These are phyloP conservation scores for Ptychochromis oligacanthus DNA, from an alignment of 2,113 vertebrate species.

Conservation along the genomic window DNA sequence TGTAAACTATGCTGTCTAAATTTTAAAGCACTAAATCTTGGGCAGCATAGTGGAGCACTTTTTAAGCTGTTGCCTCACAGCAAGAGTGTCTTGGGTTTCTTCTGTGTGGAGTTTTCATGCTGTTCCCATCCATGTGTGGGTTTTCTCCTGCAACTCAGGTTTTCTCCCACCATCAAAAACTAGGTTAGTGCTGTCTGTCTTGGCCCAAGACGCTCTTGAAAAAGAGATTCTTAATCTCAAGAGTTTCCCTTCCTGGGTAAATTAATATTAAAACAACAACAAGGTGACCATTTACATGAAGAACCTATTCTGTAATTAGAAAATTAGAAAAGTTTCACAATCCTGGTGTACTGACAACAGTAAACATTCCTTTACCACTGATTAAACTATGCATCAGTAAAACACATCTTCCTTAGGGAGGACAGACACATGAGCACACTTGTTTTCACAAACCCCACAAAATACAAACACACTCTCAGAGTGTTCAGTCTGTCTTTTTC, in stretches of 20 bases:
- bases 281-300: background rate
- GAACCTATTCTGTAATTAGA: background rate
- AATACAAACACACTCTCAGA: background rate
- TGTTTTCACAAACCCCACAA: background rate
- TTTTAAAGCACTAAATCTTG: too few species aligned
- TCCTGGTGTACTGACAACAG: conserved; percentile 1
- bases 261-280: background rate
- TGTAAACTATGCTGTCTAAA: too few species aligned
- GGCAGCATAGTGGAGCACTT: too few species aligned
- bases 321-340: background rate
- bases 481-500: conserved; percentile 25
- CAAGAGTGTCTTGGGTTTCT: too few species aligned
- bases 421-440: background rate
- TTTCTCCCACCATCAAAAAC: too few species aligned
- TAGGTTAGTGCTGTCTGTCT: too few species aligned
- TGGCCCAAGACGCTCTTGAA: background rate
- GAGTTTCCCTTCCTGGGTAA: background rate
- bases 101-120: too few species aligned
- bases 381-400: conserved; percentile 25
- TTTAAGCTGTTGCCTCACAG: too few species aligned
- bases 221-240: background rate
- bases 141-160: too few species aligned
- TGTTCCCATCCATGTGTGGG: too few species aligned
- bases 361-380: conserved; percentile 32
- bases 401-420: conserved; percentile 9